Evolutionary conservation across 37 sponge, comb jelly and placozoan species (phyloP), one percentile per base, ranked within the genome.

Genomic region (Chondrosia reniformis): DNA sequence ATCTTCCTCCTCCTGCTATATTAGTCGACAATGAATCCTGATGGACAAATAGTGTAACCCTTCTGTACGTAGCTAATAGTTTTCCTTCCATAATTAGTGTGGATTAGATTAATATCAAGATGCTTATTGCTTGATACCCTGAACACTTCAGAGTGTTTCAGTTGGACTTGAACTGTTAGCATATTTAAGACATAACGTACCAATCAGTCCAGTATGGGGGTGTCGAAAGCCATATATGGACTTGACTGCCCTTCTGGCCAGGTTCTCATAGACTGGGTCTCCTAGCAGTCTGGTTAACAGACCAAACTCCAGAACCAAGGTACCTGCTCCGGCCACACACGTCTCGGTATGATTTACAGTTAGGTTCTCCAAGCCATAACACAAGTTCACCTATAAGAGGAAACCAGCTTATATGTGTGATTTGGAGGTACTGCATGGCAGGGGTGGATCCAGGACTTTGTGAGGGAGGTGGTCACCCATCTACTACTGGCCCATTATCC

Each of bases 301-400:
- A 21, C 86, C 88, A 67, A 97, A 94, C 86, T 97, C 98, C 8
- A 97, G 63, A 7, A 87, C 74, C 41, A 97, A 84, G 21, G 98
- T 88, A 6, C 95, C 98, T 3, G 90, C 95, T 22, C 98, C 98
- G 58, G 98, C 98, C 5, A 93, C 85, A 69, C 98, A 97, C 0
- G 98, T 94, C 24, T 75, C 57, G 15, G 63, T 77, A 46, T 76
- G 46, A n/a, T 34, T 8, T 1, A 67, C 56, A 5, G 65, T 74
- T 27, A 65, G 49, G 24, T 65, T 83, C 22, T 87, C 86, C 28
- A 89, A 36, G 17, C 93, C 95, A 46, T 63, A 8, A 55, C 90
- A 89, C 39, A 95, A 80, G 67, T 95, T 95, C 42, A 95, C 92
- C 96, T 95, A 66, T 38, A 36, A 67, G 54, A 6, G 25, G 21